Evolutionary conservation across 2,888 invertebrate species (phyloP).

Genomic region (Noctua fimbriata): DNA sequence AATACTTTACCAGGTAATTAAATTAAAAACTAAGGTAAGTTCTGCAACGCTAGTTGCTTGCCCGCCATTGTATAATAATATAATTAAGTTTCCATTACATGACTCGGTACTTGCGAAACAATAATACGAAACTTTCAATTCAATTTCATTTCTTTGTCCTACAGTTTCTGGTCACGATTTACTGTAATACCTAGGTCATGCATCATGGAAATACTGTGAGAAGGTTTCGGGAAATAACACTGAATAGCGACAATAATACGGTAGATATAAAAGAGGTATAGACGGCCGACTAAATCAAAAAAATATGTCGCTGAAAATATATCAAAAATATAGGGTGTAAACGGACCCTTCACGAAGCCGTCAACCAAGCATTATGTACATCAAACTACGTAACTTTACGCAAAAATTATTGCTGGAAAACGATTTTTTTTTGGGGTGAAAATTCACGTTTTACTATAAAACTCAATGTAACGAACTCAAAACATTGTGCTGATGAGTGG

Average conservation of each 20-base stretch:
- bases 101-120: conserved; percentile 49
- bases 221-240: conserved; percentile 43
- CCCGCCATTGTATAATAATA: conserved; percentile 31
- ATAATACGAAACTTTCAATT: conserved; percentile 59
- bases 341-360: no score
- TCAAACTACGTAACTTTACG: no score
- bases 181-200: conserved; percentile 46
- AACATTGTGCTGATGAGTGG: no score
- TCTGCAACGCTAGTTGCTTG: conserved; percentile 5
- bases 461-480: no score
- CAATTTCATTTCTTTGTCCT: conserved; percentile 50
- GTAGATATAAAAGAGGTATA: conserved; percentile 30
- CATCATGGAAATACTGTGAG: conserved; percentile 47
- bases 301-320: neutral
- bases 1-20: conserved; percentile 19
- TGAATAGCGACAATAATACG: conserved; percentile 4
- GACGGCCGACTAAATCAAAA: neutral
- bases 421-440: no score
- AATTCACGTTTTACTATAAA: no score
- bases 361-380: no score
- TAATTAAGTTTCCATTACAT: conserved; percentile 58
- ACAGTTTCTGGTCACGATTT: conserved; percentile 58
- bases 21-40: conserved; percentile 24
- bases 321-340: no score
- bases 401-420: no score